Evolutionary conservation across 2,797 vertebrate genomes (phyloP).

Genomic region (Sternotherus odoratus): DNA sequence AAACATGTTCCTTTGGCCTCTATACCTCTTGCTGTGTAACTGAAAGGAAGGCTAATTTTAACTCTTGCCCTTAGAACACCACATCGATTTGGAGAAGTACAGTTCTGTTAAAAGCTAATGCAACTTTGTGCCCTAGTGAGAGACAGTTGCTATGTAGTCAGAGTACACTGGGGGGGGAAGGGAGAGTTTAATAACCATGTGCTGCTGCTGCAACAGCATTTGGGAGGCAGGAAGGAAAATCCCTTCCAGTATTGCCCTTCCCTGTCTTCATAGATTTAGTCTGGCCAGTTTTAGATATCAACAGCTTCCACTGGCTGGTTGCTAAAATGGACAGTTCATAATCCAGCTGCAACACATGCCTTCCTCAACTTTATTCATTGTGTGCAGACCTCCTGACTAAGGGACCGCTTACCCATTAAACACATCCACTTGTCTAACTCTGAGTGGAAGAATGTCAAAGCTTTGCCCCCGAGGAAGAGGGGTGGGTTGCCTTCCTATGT

Average conservation of each 20-base stretch:
- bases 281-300: not conserved
- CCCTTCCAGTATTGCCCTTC: not conserved
- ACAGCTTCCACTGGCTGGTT: not conserved
- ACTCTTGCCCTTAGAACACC: constrained; percentile 1
- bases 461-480: not conserved
- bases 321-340: not conserved
- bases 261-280: not conserved
- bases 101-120: not conserved
- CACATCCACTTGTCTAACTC: not conserved
- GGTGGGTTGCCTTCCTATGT: not conserved
- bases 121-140: not conserved
- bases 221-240: not conserved
- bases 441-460: not conserved
- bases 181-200: not conserved
- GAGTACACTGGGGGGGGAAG: too few species aligned
- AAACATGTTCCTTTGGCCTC: not conserved
- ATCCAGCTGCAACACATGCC: not conserved
- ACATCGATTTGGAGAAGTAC: not conserved
- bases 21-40: not conserved
- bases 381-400: not conserved
- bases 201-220: not conserved
- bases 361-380: not conserved
- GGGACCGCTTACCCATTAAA: not conserved
- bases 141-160: not conserved
- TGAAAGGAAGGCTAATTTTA: constrained; percentile 51